phyloP scores from a whole-genome alignment of 2,888 invertebrate species.

The Amphipoea lucens region DNA sequence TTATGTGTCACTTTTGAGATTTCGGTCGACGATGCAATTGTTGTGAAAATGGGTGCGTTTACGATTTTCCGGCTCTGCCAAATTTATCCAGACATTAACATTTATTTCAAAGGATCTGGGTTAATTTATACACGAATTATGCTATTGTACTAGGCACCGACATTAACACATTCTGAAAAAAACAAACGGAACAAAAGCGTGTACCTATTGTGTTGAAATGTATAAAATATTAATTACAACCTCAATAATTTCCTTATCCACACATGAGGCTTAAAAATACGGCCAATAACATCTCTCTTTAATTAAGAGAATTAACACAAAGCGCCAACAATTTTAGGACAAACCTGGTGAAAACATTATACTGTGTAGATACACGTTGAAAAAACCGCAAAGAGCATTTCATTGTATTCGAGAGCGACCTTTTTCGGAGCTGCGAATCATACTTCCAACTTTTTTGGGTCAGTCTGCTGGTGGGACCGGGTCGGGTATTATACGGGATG shows the following conservation, averaged over 20 bases:
- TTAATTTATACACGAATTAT: constrained; percentile 37
- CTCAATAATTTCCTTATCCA: constrained; percentile 58
- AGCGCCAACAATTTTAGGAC: constrained; percentile 56
- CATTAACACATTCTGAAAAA: constrained; percentile 31
- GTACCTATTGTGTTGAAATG: constrained; percentile 38
- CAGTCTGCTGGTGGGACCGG: constrained; percentile 62
- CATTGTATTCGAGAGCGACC: constrained; percentile 71
- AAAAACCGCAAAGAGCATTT: constrained; percentile 77
- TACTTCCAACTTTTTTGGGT: constrained; percentile 72
- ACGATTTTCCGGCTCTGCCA: constrained; percentile 12
- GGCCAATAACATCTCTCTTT: constrained; percentile 47
- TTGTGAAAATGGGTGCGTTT: background rate
- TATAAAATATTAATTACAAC: constrained; percentile 54
- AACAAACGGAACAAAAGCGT: constrained; percentile 32
- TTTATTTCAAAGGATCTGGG: constrained; percentile 34
- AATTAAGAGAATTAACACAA: constrained; percentile 55
- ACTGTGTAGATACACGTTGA: constrained; percentile 44
- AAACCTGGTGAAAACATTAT: constrained; percentile 54
- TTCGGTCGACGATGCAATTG: background rate
- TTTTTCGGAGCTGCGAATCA: constrained; percentile 71
- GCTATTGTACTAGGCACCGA: constrained; percentile 32
- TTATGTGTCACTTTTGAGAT: background rate
- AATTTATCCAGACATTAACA: constrained; percentile 3
- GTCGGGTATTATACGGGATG: constrained; percentile 30
- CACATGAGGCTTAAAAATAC: constrained; percentile 44